phyloP scores from a whole-genome alignment of 2,797 vertebrate genomes.

The Jordanella pulchra region DNA sequence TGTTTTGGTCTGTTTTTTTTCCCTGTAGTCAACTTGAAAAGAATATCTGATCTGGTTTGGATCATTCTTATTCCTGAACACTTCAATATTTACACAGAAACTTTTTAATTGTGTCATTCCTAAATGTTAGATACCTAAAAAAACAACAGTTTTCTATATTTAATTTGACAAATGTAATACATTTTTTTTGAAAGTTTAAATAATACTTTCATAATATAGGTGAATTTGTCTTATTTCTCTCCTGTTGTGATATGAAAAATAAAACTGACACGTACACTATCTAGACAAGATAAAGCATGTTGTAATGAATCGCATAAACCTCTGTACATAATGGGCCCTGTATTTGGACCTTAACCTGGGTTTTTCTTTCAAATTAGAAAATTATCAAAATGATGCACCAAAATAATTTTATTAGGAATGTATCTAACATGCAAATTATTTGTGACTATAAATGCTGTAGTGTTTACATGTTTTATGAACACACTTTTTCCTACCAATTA shows the following conservation, averaged over 20 bases:
- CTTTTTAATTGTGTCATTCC: background rate
- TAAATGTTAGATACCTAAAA: background rate
- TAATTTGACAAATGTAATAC: background rate
- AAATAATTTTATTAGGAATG: background rate
- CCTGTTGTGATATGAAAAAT: background rate
- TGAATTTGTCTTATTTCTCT: background rate
- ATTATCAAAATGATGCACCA: background rate
- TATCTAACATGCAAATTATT: no score
- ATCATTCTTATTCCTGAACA: background rate
- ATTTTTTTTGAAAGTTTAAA: background rate
- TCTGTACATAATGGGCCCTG: background rate
- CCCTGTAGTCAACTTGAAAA: background rate
- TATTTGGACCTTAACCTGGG: no score
- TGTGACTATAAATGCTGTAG: no score
- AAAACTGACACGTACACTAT: background rate
- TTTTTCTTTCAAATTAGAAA: background rate
- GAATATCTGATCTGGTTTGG: background rate
- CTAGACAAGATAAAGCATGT: background rate
- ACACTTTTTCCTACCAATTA: no score
- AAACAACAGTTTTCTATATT: background rate
- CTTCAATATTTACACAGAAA: background rate
- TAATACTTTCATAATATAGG: background rate
- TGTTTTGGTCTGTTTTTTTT: slow-evolving; percentile 20
- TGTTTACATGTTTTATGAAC: no score
- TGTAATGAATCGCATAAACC: background rate